Percentiles rank a stretch among this genome's conserved stretches.
Evolutionary conservation across 1,140 invertebrate genomes (phyloP).

Genomic region (Drosophila athabasca): DNA sequence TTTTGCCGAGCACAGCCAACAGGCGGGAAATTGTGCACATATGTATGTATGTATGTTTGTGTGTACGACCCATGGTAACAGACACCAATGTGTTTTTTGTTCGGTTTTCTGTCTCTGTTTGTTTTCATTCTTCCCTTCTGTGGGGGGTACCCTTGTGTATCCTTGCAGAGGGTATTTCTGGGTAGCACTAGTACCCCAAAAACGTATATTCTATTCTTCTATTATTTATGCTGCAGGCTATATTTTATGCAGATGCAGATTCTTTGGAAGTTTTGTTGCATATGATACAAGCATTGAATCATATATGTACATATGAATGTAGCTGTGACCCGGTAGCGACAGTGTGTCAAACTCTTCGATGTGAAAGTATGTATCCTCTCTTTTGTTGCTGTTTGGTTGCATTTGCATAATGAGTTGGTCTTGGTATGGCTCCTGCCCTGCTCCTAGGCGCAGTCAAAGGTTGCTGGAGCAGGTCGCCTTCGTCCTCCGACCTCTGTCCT

Average conservation of each 20-base stretch:
- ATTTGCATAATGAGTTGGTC: conserved; percentile 50
- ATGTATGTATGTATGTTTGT: conserved; percentile 6
- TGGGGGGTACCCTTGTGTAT: too few relatives aligned
- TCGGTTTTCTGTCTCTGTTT: conserved; percentile 23
- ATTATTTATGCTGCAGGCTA: too few relatives aligned
- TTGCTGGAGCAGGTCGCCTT: conserved; percentile 19
- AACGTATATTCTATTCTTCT: too few relatives aligned
- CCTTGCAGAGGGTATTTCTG: background rate
- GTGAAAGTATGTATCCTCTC: conserved; percentile 13
- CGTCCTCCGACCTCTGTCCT: background rate
- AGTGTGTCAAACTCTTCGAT: too few relatives aligned
- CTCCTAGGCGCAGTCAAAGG: conserved; percentile 44
- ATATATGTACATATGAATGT: too few relatives aligned
- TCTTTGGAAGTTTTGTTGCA: too few relatives aligned
- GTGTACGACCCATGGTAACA: conserved; percentile 22
- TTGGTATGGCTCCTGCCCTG: conserved; percentile 33
- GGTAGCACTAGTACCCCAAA: background rate
- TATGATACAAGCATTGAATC: background rate
- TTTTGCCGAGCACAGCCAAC: conserved; percentile 30
- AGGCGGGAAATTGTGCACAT: conserved; percentile 62
- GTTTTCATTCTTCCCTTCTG: conserved; percentile 38
- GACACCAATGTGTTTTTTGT: conserved; percentile 34
- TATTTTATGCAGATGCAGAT: too few relatives aligned
- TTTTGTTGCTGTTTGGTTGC: conserved; percentile 29
- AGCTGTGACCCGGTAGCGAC: too few relatives aligned